These are phyloP conservation scores for Apodemus speciosus DNA, from an alignment of 2,113 vertebrate genomes.

Conservation along the genomic window DNA sequence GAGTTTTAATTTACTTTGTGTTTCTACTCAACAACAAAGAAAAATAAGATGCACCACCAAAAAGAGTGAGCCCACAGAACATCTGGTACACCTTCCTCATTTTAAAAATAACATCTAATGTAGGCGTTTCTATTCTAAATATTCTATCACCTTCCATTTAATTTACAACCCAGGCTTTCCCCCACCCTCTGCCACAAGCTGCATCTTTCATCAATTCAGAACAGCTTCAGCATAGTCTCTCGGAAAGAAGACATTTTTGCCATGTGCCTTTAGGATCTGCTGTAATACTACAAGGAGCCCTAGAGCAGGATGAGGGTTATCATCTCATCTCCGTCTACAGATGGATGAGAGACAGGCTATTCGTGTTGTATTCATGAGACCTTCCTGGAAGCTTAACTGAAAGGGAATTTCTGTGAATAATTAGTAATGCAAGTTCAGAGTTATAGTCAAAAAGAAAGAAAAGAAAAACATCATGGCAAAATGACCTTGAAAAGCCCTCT, in stretches of 20 bases:
- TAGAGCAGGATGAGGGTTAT: neutral
- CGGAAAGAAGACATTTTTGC: constrained; percentile 47
- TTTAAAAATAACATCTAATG: constrained; percentile 53
- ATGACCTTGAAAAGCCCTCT: constrained; percentile 21
- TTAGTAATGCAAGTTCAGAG: constrained; percentile 45
- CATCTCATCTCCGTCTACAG: neutral
- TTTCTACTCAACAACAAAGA: constrained; percentile 66
- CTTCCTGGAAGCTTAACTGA: constrained; percentile 58
- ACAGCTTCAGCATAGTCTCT: neutral
- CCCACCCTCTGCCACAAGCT: neutral
- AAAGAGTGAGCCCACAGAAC: constrained; percentile 53
- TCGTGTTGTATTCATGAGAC: constrained; percentile 37
- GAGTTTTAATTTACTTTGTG: constrained; percentile 65
- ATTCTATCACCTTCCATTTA: constrained; percentile 45
- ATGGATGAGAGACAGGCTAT: neutral
- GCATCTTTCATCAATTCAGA: constrained; percentile 34
- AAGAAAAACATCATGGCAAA: constrained; percentile 25
- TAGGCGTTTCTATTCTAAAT: constrained; percentile 42
- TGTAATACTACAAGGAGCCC: neutral
- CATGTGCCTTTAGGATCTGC: constrained; percentile 8
- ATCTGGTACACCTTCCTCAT: constrained; percentile 19
- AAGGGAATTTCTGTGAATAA: constrained; percentile 66
- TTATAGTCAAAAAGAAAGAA: constrained; percentile 33
- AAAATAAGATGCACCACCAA: constrained; percentile 50
- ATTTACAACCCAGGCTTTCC: neutral